Percentiles rank a stretch among this genome's conserved stretches.
Conservation (phyloP, 2,797 vertebrate species). For the Catharus ustulatus region DNA sequence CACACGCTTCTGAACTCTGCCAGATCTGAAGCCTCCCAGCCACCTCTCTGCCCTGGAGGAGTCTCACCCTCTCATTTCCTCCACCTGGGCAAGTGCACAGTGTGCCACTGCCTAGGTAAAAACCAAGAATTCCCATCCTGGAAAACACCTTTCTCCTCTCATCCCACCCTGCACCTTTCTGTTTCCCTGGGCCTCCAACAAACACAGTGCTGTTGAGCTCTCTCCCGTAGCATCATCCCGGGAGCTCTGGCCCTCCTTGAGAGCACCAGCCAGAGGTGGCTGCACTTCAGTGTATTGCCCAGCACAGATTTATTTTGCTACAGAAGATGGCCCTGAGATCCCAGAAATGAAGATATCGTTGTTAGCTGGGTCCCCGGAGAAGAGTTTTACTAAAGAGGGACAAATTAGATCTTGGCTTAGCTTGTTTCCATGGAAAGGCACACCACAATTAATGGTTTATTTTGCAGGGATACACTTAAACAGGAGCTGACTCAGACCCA, state of each 20-base stretch:
- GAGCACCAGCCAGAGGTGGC: background rate
- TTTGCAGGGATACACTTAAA: background rate
- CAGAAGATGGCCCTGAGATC: background rate
- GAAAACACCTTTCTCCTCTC: background rate
- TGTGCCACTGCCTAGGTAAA: background rate
- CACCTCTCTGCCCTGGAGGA: background rate
- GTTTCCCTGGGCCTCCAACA: background rate
- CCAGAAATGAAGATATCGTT: background rate
- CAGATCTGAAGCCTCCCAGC: background rate
- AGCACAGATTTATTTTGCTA: background rate
- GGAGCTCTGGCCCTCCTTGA: background rate
- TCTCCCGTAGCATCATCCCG: background rate
- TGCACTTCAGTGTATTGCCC: background rate
- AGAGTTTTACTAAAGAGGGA: background rate
- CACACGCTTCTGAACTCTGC: background rate
- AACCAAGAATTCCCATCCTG: background rate
- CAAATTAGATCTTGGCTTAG: background rate
- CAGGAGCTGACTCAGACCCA: slow-evolving; percentile 21
- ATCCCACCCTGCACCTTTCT: background rate
- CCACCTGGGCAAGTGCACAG: fast-evolving
- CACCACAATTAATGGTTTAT: background rate
- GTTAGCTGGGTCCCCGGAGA: background rate
- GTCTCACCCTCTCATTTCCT: background rate
- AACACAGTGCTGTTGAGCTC: background rate
- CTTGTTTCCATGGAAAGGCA: slow-evolving; percentile 9